These are phyloP conservation scores for Oscheius onirici DNA, from an alignment of 2,888 invertebrate species.

Conservation along the genomic window DNA sequence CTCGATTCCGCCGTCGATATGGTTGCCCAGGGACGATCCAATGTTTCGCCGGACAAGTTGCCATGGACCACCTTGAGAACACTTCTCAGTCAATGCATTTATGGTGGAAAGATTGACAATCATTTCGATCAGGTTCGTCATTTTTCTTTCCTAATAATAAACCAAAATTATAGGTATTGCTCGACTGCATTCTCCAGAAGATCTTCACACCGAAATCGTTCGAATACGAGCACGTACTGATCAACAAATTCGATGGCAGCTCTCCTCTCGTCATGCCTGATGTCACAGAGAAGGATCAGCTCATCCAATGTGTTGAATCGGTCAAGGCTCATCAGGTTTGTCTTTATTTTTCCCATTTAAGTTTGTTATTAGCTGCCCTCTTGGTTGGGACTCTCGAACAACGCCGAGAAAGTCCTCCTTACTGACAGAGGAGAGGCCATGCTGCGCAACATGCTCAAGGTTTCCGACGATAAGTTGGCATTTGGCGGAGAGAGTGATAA, in stretches of 20 bases:
- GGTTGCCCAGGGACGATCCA: constrained; percentile 89
- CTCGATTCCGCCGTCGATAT: constrained; percentile 98
- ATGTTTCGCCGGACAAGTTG: constrained; percentile 96
- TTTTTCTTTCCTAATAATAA: no score
- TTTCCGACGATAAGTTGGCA: constrained; percentile 77
- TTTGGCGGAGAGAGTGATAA: constrained; percentile 68
- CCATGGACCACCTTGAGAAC: constrained; percentile 98
- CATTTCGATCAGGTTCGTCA: constrained; percentile 86
- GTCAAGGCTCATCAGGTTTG: constrained; percentile 78
- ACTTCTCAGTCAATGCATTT: constrained; percentile 95
- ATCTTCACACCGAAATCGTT: constrained; percentile 94
- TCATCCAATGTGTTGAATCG: constrained; percentile 95
- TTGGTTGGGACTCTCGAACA: constrained; percentile 97
- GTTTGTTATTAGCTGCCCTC: constrained; percentile 96
- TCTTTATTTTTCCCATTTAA: no score
- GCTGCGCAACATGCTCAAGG: constrained; percentile 92
- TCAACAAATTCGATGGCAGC: constrained; percentile 82
- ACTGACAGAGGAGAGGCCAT: constrained; percentile 81
- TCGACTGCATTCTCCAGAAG: constrained; percentile 78
- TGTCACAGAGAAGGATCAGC: constrained; percentile 81
- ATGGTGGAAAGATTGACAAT: constrained; percentile 99
- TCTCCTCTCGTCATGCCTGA: constrained; percentile 79
- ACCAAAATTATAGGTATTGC: constrained; percentile 58
- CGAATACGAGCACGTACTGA: constrained; percentile 92
- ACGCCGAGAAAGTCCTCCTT: constrained; percentile 89